Evolutionary conservation across 2,797 vertebrate genomes (phyloP).

Genomic region (Pelobates cultripes): DNA sequence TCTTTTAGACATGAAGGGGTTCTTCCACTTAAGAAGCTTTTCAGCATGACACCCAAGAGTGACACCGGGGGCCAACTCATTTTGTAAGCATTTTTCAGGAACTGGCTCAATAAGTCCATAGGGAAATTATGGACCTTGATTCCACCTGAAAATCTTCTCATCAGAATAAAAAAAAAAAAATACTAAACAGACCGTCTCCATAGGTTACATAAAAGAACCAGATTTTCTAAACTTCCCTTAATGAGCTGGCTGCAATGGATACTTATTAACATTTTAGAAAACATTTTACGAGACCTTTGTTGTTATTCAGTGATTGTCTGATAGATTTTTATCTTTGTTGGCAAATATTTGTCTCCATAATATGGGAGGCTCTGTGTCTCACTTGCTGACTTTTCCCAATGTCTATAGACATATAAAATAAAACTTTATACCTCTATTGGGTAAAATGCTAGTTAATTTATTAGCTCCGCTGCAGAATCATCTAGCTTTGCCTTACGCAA

Average conservation of each 20-base stretch:
- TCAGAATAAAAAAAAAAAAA: not conserved
- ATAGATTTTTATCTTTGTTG: not conserved
- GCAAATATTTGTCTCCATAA: no score
- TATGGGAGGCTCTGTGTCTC: no score
- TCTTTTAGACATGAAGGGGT: no score
- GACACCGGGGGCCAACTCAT: not conserved
- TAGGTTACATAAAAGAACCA: slow-evolving; percentile 58
- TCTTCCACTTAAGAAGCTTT: not conserved
- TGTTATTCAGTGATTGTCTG: not conserved
- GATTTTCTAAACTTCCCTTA: slow-evolving; percentile 49
- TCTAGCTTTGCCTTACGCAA: no score
- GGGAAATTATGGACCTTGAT: not conserved
- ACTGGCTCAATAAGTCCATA: not conserved
- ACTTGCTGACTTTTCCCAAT: no score
- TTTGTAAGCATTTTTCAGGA: not conserved
- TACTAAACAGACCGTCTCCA: no score
- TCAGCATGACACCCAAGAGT: not conserved
- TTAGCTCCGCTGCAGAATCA: no score
- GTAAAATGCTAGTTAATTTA: no score
- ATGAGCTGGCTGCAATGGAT: not conserved
- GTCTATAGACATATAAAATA: no score
- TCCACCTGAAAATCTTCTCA: not conserved
- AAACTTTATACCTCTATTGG: no score
- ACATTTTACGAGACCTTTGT: not conserved
- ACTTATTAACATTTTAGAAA: not conserved